phyloP scores from a whole-genome alignment of 2,113 vertebrate species.

The Lampris incognitus region DNA sequence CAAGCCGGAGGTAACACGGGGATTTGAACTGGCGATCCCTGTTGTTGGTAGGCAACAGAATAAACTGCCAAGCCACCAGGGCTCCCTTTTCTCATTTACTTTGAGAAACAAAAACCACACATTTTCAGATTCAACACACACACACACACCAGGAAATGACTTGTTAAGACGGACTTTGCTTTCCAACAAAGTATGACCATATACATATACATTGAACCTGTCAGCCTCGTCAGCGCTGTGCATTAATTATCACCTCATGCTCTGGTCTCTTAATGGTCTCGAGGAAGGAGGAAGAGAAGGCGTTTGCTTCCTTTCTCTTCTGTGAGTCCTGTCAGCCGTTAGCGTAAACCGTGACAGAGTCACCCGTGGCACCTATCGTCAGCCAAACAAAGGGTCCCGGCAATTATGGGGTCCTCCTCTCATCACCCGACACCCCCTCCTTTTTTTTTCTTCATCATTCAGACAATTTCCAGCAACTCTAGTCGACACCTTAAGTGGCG shows the following conservation, averaged over 20 bases:
- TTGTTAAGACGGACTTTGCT: no score
- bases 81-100: no score
- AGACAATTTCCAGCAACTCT: conserved; percentile 74
- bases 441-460: conserved; percentile 57
- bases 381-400: conserved; percentile 70
- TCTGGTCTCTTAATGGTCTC: conserved; percentile 37
- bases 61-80: no score
- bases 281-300: background rate
- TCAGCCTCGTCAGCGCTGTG: background rate
- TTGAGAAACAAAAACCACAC: no score
- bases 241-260: conserved; percentile 15
- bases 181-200: no score
- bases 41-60: no score
- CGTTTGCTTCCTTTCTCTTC: no score
- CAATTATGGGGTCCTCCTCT: conserved; percentile 74
- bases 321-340: conserved; percentile 55
- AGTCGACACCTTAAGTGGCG: conserved; percentile 83
- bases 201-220: background rate
- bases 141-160: no score
- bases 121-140: no score
- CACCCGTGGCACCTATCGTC: conserved; percentile 64
- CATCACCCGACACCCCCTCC: conserved; percentile 43
- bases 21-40: no score
- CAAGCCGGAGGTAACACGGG: no score
- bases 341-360: conserved; percentile 59